Percentiles rank a stretch among this genome's conserved stretches.
Conservation (phyloP, 2,797 vertebrate species). For the Crocodylus rhombifer region DNA sequence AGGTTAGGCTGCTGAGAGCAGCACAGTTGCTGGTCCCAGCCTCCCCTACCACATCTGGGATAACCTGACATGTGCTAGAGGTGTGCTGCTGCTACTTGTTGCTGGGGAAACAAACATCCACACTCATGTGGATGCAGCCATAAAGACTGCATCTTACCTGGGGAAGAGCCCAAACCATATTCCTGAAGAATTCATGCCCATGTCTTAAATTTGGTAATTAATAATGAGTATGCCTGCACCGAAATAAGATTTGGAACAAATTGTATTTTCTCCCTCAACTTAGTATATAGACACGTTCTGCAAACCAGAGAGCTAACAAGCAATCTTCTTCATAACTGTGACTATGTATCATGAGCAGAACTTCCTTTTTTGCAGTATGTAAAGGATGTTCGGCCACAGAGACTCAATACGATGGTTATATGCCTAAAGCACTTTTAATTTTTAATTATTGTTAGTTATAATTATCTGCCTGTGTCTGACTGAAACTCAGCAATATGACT, state of each 20-base stretch:
- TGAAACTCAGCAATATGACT: conserved; percentile 73
- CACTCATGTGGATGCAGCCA: not conserved
- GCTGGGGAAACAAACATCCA: too few species aligned
- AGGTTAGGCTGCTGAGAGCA: too few species aligned
- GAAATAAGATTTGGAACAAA: not conserved
- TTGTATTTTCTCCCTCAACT: not conserved
- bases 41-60: too few species aligned
- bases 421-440: conserved; percentile 84
- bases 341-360: conserved; percentile 34
- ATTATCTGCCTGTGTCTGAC: conserved; percentile 81
- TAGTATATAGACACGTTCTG: not conserved
- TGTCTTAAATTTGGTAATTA: not conserved
- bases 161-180: not conserved
- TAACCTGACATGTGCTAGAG: too few species aligned
- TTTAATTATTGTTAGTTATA: conserved; percentile 87
- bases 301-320: not conserved
- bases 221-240: not conserved
- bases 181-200: fast-evolving
- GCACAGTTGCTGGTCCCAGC: too few species aligned
- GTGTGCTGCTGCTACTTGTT: too few species aligned
- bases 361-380: conserved; percentile 57
- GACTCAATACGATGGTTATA: conserved; percentile 78
- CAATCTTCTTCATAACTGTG: conserved; percentile 8
- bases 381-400: conserved; percentile 67
- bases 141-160: not conserved